These are phyloP conservation scores for Thalpophila matura DNA, from an alignment of 2,888 invertebrate genomes.

Conservation along the genomic window DNA sequence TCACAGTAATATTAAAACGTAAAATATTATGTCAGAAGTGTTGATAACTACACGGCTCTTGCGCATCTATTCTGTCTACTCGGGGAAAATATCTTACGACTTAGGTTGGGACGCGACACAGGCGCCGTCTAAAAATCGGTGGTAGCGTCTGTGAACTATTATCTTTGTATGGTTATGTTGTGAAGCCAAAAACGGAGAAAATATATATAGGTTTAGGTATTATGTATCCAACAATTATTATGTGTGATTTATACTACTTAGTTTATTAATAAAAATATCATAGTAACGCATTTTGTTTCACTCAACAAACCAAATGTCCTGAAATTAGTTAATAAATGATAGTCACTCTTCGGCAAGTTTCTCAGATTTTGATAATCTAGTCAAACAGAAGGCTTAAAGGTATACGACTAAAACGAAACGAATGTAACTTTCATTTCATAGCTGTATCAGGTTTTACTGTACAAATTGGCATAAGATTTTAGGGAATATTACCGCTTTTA, in stretches of 20 bases:
- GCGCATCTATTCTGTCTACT: too few species aligned
- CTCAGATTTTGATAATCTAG: too few species aligned
- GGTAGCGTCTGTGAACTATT: conserved; percentile 25
- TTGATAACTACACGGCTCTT: conserved; percentile 21
- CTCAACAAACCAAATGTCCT: too few species aligned
- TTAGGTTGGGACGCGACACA: conserved; percentile 11
- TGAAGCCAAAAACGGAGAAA: conserved; percentile 17
- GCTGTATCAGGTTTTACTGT: too few species aligned
- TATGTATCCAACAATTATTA: conserved; percentile 23
- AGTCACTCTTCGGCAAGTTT: too few species aligned
- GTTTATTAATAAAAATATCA: conserved; percentile 13
- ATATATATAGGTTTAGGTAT: conserved; percentile 22
- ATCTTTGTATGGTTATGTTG: conserved; percentile 15
- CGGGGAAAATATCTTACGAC: too few species aligned
- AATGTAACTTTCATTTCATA: too few species aligned
- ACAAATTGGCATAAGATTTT: too few species aligned
- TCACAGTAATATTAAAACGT: conserved; percentile 26
- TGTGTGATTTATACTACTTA: conserved; percentile 20
- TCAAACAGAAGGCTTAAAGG: too few species aligned
- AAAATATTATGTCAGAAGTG: conserved; percentile 25
- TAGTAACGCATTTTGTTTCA: conserved; percentile 11
- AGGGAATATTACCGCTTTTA: too few species aligned
- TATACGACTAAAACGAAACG: too few species aligned
- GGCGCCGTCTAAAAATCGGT: conserved; percentile 25
- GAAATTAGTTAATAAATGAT: too few species aligned